Evolutionary conservation across 1,140 invertebrate genomes (phyloP).

Genomic region (Daktulosphaira vitifoliae): DNA sequence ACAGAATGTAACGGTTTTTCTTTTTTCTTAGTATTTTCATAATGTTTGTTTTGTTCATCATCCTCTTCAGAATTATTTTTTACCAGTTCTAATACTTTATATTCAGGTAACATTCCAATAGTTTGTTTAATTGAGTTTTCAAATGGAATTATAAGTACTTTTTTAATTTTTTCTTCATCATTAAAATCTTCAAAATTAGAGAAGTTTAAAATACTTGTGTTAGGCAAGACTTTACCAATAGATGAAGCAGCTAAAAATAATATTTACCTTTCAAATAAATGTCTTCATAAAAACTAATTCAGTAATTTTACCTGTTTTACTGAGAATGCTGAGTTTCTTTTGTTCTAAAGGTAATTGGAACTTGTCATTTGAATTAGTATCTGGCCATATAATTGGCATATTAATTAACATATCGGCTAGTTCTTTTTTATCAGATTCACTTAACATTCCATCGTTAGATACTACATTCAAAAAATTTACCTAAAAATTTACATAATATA

Average conservation of each 20-base stretch:
- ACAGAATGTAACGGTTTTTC: conserved; percentile 32
- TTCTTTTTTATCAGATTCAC: conserved; percentile 27
- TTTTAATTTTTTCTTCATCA: conserved; percentile 16
- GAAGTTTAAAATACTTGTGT: conserved; percentile 24
- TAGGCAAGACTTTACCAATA: conserved; percentile 22
- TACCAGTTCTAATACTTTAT: conserved; percentile 24
- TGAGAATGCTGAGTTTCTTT: conserved; percentile 4
- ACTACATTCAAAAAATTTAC: conserved; percentile 24
- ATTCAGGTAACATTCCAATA: conserved; percentile 15
- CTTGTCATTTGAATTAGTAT: conserved; percentile 29
- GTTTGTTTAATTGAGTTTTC: neutral
- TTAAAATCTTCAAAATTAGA: neutral
- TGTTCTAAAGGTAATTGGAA: conserved; percentile 16
- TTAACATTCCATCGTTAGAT: conserved; percentile 20
- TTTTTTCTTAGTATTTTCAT: conserved; percentile 5
- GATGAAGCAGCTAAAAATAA: conserved; percentile 19
- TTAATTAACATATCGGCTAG: conserved; percentile 15
- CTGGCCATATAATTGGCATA: conserved; percentile 26
- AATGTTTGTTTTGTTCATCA: conserved; percentile 15
- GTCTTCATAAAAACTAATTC: neutral
- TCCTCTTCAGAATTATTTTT: conserved; percentile 1
- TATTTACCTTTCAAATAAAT: neutral
- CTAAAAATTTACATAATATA: neutral
- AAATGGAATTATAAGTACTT: conserved; percentile 24
- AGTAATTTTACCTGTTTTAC: conserved; percentile 13